Base-by-base conservation (phyloP, 2,113 vertebrate species). In the Phylloscopus trochilus region DNA sequence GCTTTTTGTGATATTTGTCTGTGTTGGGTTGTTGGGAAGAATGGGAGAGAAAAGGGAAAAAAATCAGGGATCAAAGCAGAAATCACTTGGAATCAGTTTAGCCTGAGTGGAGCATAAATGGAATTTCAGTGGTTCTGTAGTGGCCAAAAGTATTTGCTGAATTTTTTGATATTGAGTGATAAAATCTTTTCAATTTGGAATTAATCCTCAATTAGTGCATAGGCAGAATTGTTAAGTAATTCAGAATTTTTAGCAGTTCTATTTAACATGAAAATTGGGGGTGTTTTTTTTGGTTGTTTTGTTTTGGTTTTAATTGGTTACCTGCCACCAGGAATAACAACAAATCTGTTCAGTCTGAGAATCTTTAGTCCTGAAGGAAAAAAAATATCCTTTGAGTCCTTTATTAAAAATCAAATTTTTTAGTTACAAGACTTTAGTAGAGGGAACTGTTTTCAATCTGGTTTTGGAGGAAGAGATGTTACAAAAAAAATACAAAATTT, bases 1-100 rank as follows among this genome's bases (percentile, higher is more conserved):
- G 13, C 1, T 67, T 21, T 64, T 35, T 2, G 0, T 21, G 35
- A 2, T 7, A 1, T n/a, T 43, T 55, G 7, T 26, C 28, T 44
- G 55, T 41, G 23, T 6, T 33, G 33, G 11, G 28, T 68, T 26
- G 7, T 8, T 24, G 7, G 63, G 46, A 62, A 22, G 7, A 33
- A 35, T 13, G 27, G 46, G 70, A 72, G 30, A 35, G 37, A 41
- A 82, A 53, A 87, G 39, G 60, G n/a, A 0, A 9, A 62, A 33
- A 58, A 35, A 23, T 39, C 0, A 6, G 5, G 27, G 24, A 37
- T 68, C 7, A 30, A 31, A 69, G 11, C 52, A 26, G 18, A 31
- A 35, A 59, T 56, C 6, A 1, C 1, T 41, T 60, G 49, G 58
- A 52, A 43, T 56, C 30, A 3, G 6, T 33, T 62, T 9, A 84